Percentiles rank a stretch among this genome's conserved stretches.
Conservation (phyloP, 2,888 invertebrate species). For the Neoascia interrupta region DNA sequence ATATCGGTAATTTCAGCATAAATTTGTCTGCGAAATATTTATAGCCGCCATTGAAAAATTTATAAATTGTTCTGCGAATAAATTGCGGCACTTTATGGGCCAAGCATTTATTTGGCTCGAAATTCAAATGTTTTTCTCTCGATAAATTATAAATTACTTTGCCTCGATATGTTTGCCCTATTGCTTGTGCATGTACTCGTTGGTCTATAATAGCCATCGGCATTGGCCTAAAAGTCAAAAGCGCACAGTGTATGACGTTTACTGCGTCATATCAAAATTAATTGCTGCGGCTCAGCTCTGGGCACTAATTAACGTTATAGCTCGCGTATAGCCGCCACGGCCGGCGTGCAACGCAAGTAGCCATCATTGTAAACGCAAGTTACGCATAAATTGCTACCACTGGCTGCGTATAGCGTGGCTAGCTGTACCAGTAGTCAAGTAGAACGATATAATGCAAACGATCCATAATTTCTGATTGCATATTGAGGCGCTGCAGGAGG, state of each 20-base stretch:
- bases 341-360: no score
- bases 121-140: slow-evolving; percentile 15
- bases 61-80: background rate
- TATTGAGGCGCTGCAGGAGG: slow-evolving; percentile 48
- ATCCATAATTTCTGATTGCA: slow-evolving; percentile 59
- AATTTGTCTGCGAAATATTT: no score
- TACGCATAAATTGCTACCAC: slow-evolving; percentile 40
- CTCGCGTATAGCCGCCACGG: background rate
- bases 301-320: slow-evolving; percentile 25
- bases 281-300: slow-evolving; percentile 4
- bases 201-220: slow-evolving; percentile 19
- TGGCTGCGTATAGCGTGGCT: no score
- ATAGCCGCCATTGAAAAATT: no score
- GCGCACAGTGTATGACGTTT: background rate
- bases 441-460: slow-evolving; percentile 54
- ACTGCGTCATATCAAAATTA: slow-evolving; percentile 27
- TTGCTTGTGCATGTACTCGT: background rate
- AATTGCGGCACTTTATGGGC: no score
- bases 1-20: background rate
- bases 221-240: slow-evolving; percentile 26
- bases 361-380: slow-evolving; percentile 22
- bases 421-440: slow-evolving; percentile 56
- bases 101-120: slow-evolving; percentile 1
- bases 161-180: background rate
- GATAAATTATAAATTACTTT: slow-evolving; percentile 15